Evolutionary conservation across 2,113 vertebrate species (phyloP).

Genomic region (Crotalus helleri): DNA sequence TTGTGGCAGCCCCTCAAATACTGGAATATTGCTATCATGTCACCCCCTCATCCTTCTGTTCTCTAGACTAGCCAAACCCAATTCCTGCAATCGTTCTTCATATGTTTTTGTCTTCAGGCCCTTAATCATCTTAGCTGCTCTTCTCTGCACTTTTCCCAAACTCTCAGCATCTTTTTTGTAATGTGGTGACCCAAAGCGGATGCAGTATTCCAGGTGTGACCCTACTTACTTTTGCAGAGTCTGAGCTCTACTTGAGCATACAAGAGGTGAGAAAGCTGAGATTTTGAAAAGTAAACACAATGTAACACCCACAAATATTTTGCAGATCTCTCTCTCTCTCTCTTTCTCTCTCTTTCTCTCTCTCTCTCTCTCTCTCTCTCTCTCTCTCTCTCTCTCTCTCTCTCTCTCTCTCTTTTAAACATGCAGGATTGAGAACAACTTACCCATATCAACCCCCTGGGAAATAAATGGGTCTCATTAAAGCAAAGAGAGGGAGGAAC

Average conservation of each 20-base stretch:
- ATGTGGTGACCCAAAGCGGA: not conserved
- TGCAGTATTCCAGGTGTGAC: not conserved
- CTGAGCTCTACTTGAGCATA: not conserved
- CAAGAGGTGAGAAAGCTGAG: not conserved
- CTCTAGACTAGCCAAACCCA: not conserved
- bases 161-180: not conserved
- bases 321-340: not conserved
- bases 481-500: constrained; percentile 27
- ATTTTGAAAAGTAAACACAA: not conserved
- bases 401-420: not conserved
- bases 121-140: not conserved
- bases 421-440: not conserved
- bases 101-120: not conserved
- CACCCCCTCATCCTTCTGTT: not conserved
- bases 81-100: not conserved
- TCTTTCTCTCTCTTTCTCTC: too few relatives aligned
- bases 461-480: not conserved
- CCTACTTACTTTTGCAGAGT: not conserved
- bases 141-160: not conserved
- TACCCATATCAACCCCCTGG: not conserved
- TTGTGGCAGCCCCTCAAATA: too few relatives aligned
- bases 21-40: too few relatives aligned
- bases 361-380: not conserved
- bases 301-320: not conserved
- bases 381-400: not conserved